phyloP scores from a whole-genome alignment of 1,140 invertebrate genomes.

The Hylaeus anthracinus region DNA sequence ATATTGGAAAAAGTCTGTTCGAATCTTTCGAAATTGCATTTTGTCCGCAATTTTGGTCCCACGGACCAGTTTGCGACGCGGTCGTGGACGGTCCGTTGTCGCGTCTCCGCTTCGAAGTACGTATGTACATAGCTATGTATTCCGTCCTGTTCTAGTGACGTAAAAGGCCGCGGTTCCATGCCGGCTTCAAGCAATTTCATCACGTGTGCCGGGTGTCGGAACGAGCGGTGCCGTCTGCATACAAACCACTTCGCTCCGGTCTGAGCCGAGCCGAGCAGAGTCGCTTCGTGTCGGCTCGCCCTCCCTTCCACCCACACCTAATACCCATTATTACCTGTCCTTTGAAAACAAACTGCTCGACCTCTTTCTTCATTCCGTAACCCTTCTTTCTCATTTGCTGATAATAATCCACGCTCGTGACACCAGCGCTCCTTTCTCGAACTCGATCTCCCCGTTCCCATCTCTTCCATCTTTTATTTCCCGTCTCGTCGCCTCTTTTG shows the following conservation, averaged over 20 bases:
- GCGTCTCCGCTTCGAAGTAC: conserved; percentile 28
- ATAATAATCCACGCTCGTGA: conserved; percentile 43
- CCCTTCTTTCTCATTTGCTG: conserved; percentile 29
- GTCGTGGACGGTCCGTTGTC: neutral
- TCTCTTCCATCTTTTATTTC: neutral
- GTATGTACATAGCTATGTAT: no score
- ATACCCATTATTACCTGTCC: conserved; percentile 73
- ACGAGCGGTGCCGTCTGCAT: conserved; percentile 72
- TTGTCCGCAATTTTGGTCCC: no score
- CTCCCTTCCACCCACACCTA: conserved; percentile 32
- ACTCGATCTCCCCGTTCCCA: neutral
- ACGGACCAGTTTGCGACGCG: no score
- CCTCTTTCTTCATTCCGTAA: conserved; percentile 16
- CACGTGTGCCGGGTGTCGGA: conserved; percentile 72
- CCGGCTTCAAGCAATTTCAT: conserved; percentile 70
- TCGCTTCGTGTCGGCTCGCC: conserved; percentile 31
- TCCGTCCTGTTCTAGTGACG: conserved; percentile 52
- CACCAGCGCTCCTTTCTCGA: neutral
- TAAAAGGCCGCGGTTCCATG: conserved; percentile 56
- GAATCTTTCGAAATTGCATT: no score
- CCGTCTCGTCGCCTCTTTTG: neutral
- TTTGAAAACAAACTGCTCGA: conserved; percentile 69
- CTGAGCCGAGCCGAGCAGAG: no score
- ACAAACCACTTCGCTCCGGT: conserved; percentile 62
- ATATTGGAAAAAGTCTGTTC: no score